These are phyloP conservation scores for Drosophila chauvacae DNA, from an alignment of 1,140 invertebrate genomes.

Conservation along the genomic window DNA sequence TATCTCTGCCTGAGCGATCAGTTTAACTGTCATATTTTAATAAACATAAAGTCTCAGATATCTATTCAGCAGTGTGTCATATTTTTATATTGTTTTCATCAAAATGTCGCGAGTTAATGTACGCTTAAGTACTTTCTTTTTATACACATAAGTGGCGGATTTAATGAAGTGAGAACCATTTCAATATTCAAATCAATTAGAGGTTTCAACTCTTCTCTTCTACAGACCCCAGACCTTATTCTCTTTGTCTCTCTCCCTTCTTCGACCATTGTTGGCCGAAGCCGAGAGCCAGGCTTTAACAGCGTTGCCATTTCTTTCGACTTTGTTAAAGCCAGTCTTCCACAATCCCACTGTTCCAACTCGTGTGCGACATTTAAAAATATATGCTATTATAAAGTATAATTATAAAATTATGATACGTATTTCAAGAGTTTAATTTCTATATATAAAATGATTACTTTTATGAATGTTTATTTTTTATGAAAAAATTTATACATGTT, in stretches of 20 bases:
- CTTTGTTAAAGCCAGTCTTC: conserved; percentile 7
- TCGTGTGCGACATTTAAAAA: not conserved
- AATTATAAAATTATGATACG: not conserved
- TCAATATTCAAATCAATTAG: conserved; percentile 19
- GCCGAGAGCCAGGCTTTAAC: conserved; percentile 9
- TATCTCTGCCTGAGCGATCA: not conserved
- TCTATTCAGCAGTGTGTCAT: not conserved
- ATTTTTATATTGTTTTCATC: not conserved
- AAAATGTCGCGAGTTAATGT: conserved; percentile 5
- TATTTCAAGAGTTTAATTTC: not conserved
- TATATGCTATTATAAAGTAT: not conserved
- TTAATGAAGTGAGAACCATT: conserved; percentile 23
- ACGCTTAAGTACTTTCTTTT: conserved; percentile 16
- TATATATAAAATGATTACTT: no score
- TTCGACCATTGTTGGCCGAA: conserved; percentile 25
- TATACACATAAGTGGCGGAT: conserved; percentile 1
- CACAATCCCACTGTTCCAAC: conserved; percentile 1
- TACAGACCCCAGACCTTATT: conserved; percentile 29
- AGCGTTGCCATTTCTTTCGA: conserved; percentile 29
- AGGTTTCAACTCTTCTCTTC: conserved; percentile 27
- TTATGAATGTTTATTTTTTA: no score
- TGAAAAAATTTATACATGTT: not conserved
- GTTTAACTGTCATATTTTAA: not conserved
- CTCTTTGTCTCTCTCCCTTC: conserved; percentile 38
- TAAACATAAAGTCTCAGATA: not conserved